A percentile compares a stretch with the other conserved stretches of the same genome.
phyloP scores from a whole-genome alignment of 2,797 vertebrate species.

The Ambastaia sidthimunki region DNA sequence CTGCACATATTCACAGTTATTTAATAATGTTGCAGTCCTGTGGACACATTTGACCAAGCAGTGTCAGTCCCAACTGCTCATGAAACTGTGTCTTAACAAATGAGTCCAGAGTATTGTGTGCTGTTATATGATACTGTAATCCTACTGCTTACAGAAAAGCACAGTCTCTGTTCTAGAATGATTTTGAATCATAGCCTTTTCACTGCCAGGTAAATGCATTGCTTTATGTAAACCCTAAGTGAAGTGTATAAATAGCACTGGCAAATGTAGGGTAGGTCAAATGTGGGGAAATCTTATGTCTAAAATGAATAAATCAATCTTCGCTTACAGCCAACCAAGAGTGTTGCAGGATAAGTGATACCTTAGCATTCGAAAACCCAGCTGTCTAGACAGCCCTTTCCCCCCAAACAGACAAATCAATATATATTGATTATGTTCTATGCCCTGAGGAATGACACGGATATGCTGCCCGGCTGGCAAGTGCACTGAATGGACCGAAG shows the following conservation, averaged over 20 bases:
- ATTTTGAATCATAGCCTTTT: constrained; percentile 4
- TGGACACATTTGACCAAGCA: neutral
- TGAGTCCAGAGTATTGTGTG: neutral
- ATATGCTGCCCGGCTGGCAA: constrained; percentile 55
- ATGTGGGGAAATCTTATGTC: constrained; percentile 29
- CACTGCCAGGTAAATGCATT: constrained; percentile 22
- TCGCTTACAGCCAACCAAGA: constrained; percentile 45
- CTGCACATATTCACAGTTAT: neutral
- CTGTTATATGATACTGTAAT: neutral
- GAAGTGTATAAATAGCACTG: constrained; percentile 39
- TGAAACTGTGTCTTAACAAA: constrained; percentile 26
- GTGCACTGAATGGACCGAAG: constrained; percentile 52
- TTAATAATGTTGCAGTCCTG: neutral
- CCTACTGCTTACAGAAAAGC: constrained; percentile 27
- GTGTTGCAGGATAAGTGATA: constrained; percentile 55
- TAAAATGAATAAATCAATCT: constrained; percentile 59
- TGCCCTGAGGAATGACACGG: constrained; percentile 57
- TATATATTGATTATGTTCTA: constrained; percentile 59
- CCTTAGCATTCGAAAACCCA: constrained; percentile 55
- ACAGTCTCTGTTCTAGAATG: neutral
- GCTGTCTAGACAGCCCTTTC: constrained; percentile 62
- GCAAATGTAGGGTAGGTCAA: constrained; percentile 45
- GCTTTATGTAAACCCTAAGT: neutral
- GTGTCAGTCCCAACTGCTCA: neutral
- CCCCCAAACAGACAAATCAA: constrained; percentile 62